Evolutionary conservation across 64 coral and sea anemone genomes (phyloP), one percentile per base, ranked within the genome.

Genomic region (Porites lutea): DNA sequence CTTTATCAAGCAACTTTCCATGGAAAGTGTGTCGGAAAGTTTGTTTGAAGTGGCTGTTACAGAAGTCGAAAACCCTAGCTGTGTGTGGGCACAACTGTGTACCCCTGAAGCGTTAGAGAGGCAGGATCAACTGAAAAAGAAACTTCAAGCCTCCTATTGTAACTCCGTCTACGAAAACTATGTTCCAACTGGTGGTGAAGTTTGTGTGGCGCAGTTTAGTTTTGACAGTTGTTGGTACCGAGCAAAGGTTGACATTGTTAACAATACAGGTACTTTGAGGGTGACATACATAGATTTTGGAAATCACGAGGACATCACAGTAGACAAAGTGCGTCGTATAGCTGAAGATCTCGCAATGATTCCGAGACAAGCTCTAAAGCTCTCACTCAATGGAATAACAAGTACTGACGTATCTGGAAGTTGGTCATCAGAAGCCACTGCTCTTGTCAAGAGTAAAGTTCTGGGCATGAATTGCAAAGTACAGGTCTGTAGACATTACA

Each of bases 201-300:
- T 98, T 46, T 96, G 94, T 78, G 92, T 87, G 3, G 97, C 94
- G 9, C 91, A 98, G 72, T 98, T 91, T 53, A 93, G 85, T 18
- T 53, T 43, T 27, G 97, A 98, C 66, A 61, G 61, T 48, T 75
- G 75, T 9, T 98, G 97, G 97, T 98, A 98, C 55, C 78, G 97
- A 71, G 88, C 73, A 11, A 93, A 90, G 73, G 94, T 98, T 37
- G 85, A 96, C 48, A 77, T 77, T 49, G 81, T 98, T 16, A 79
- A 92, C 52, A 96, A 93, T 48, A 78, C 93, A 66, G 91, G 94
- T 46, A 68, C 57, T 53, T 37, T 98, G 12, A 86, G 88, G 51
- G 94, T 96, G 60, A 88, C 88, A 8, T 95, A 89, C 52, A 89
- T 98, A 60, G 97, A 98, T 74, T 96, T 93, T 88, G 97, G 97